Evolutionary conservation across 2,888 invertebrate species (phyloP).

Genomic region (Palloptera scutellata): DNA sequence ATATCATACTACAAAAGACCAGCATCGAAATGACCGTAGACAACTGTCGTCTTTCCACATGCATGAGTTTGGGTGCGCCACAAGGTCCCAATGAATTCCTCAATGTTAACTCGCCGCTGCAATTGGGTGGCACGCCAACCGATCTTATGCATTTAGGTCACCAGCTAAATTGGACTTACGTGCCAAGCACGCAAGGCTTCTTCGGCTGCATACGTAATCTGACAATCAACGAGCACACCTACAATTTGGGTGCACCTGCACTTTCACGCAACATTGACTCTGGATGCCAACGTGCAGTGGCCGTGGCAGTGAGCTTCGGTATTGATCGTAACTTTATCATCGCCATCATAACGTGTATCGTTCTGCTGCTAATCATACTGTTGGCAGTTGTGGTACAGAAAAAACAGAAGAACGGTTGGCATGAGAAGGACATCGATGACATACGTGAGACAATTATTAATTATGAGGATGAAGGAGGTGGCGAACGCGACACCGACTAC

Average conservation of each 20-base stretch:
- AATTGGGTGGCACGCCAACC: constrained; percentile 80
- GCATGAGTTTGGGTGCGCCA: constrained; percentile 75
- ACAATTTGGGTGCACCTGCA: constrained; percentile 87
- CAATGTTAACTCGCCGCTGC: constrained; percentile 86
- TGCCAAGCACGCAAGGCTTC: constrained; percentile 77
- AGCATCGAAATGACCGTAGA: constrained; percentile 82
- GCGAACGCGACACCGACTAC: constrained; percentile 87
- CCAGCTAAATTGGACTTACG: constrained; percentile 74
- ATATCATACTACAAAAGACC: constrained; percentile 73
- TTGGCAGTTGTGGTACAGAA: constrained; percentile 91
- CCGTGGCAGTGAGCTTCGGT: constrained; percentile 81
- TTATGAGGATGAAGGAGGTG: constrained; percentile 98
- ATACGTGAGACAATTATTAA: constrained; percentile 97
- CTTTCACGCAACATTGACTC: constrained; percentile 75
- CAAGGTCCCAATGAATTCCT: constrained; percentile 77
- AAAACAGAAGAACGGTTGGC: constrained; percentile 83
- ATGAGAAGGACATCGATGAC: constrained; percentile 92
- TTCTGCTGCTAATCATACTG: constrained; percentile 79
- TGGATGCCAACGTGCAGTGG: constrained; percentile 77
- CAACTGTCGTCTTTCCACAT: constrained; percentile 74
- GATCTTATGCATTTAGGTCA: constrained; percentile 71
- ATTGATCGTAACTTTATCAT: constrained; percentile 88
- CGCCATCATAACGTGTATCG: constrained; percentile 87
- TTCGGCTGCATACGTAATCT: constrained; percentile 92
- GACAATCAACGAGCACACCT: constrained; percentile 85